Evolutionary conservation across 2,113 vertebrate species (phyloP).

Genomic region (Archocentrus centrarchus): DNA sequence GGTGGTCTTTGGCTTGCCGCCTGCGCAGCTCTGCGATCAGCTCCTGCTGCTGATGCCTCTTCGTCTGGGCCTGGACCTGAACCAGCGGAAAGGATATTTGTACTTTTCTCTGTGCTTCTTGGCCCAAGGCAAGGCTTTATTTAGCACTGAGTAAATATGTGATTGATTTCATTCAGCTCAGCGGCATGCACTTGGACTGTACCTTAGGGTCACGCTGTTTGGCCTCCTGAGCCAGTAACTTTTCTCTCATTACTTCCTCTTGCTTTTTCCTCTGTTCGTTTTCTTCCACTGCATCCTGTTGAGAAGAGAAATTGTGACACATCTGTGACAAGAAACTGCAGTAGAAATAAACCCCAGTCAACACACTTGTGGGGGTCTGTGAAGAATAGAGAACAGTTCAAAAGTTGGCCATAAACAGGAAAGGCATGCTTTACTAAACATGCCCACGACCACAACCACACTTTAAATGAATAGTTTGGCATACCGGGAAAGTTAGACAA

Average conservation of each 20-base stretch:
- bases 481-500: background rate
- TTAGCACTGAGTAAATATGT: conserved; percentile 48
- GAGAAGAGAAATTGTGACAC: conserved; percentile 26
- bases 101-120: conserved; percentile 9
- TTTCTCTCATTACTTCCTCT: conserved; percentile 93
- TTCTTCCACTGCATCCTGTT: conserved; percentile 90
- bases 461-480: background rate
- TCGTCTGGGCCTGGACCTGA: conserved; percentile 86
- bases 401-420: conserved; percentile 30
- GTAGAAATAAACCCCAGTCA: conserved; percentile 29
- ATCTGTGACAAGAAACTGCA: conserved; percentile 20
- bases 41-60: conserved; percentile 93
- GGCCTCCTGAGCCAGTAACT: conserved; percentile 94
- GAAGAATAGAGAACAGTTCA: conserved; percentile 7
- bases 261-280: conserved; percentile 93
- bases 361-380: background rate
- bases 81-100: conserved; percentile 5
- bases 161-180: conserved; percentile 2
- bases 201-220: conserved; percentile 97
- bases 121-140: conserved; percentile 26
- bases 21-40: conserved; percentile 92
- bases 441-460: background rate
- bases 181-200: conserved; percentile 18
- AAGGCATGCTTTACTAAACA: conserved; percentile 18
- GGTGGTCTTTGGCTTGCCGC: conserved; percentile 94